phyloP scores from a whole-genome alignment of 2,888 invertebrate genomes.

The Lutraria lutraria region DNA sequence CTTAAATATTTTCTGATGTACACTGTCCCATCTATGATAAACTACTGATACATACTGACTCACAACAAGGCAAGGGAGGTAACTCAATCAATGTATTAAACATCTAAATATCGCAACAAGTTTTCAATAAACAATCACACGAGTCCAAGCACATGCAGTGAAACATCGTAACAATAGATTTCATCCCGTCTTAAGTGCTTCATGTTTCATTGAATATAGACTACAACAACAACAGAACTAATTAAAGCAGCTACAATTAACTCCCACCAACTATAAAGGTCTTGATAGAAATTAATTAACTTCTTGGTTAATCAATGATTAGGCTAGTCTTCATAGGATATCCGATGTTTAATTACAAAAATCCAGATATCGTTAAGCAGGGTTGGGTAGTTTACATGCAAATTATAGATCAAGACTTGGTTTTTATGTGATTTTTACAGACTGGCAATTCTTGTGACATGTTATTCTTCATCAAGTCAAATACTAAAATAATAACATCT shows the following conservation, averaged over 20 bases:
- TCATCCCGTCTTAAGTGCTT: neutral
- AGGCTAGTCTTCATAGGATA: constrained; percentile 40
- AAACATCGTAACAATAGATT: neutral
- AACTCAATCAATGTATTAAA: neutral
- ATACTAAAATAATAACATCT: constrained; percentile 20
- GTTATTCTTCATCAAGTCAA: constrained; percentile 3
- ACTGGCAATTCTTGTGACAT: neutral
- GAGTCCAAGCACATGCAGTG: neutral
- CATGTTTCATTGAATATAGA: neutral
- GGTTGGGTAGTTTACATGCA: constrained; percentile 36
- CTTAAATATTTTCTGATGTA: too few species aligned
- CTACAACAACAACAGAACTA: constrained; percentile 47
- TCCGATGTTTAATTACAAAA: constrained; percentile 41
- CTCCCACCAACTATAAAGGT: constrained; percentile 35
- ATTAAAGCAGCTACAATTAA: constrained; percentile 54
- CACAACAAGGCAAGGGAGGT: constrained; percentile 1
- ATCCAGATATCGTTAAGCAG: constrained; percentile 31
- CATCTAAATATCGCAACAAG: constrained; percentile 1
- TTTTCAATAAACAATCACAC: constrained; percentile 19
- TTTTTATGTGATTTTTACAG: constrained; percentile 6
- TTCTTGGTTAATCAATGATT: constrained; percentile 57
- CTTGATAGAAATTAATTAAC: constrained; percentile 59
- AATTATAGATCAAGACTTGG: constrained; percentile 8
- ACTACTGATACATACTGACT: neutral
- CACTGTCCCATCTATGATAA: neutral